These are phyloP conservation scores for Cactoblastis cactorum DNA, from an alignment of 2,888 invertebrate genomes.

Conservation along the genomic window DNA sequence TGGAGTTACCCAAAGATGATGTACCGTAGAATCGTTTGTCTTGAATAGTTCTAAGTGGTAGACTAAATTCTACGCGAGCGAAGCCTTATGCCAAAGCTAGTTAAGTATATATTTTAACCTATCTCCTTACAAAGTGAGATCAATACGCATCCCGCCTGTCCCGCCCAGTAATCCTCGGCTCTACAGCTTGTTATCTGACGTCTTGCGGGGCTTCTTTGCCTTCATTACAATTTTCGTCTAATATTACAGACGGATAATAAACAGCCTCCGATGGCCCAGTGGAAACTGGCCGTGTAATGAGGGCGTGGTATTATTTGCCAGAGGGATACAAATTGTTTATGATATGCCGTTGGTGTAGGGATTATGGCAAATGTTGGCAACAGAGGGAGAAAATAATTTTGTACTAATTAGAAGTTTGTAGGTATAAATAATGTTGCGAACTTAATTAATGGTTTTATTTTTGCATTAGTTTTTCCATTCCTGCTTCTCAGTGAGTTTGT, in stretches of 20 bases:
- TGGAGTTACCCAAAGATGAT: too few relatives aligned
- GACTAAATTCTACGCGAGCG: too few relatives aligned
- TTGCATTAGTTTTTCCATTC: too few relatives aligned
- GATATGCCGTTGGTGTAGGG: not conserved
- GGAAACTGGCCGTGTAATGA: slow-evolving; percentile 22
- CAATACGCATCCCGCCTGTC: slow-evolving; percentile 14
- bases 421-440: too few relatives aligned
- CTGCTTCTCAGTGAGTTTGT: too few relatives aligned
- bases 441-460: too few relatives aligned
- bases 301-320: slow-evolving; percentile 18
- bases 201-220: slow-evolving; percentile 62
- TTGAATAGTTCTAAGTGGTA: too few relatives aligned
- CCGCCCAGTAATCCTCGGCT: slow-evolving; percentile 30
- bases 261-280: slow-evolving; percentile 34
- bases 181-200: slow-evolving; percentile 62
- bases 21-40: too few relatives aligned
- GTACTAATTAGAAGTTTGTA: too few relatives aligned
- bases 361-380: not conserved
- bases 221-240: slow-evolving; percentile 73
- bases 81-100: too few relatives aligned
- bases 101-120: too few relatives aligned
- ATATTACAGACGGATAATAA: slow-evolving; percentile 64
- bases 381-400: too few relatives aligned
- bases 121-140: not conserved
- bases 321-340: not conserved